Percentiles rank a stretch among this genome's conserved stretches.
phyloP scores from a whole-genome alignment of 2,797 vertebrate genomes.

The Acanthurus lineatus region DNA sequence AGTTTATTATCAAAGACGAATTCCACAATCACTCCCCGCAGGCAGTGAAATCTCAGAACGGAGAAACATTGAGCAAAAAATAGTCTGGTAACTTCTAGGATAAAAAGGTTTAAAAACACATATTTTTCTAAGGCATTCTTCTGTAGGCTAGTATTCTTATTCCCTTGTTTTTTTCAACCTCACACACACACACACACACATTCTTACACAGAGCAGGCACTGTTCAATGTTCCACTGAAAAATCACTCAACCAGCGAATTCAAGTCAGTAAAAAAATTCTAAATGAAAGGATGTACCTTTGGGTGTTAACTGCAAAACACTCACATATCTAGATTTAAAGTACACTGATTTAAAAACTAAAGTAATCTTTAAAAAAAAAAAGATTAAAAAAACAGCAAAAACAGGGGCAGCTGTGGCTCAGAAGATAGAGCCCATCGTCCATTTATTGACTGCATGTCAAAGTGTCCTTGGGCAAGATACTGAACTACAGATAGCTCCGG shows the following conservation, averaged over 20 bases:
- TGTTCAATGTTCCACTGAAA: conserved; percentile 9
- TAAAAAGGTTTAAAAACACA: conserved; percentile 50
- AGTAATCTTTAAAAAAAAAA: not conserved
- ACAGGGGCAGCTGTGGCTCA: too few relatives aligned
- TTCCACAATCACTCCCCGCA: conserved; percentile 59
- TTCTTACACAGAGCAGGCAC: conserved; percentile 1
- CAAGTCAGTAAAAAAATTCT: not conserved
- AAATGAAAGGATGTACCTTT: not conserved
- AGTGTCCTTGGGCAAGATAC: too few relatives aligned
- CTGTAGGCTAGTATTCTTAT: conserved; percentile 27
- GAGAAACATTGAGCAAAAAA: conserved; percentile 36
- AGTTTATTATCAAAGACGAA: conserved; percentile 73
- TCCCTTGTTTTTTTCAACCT: not conserved
- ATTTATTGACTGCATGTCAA: too few relatives aligned
- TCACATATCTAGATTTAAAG: not conserved
- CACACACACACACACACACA: not conserved
- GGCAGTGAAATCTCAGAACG: conserved; percentile 33
- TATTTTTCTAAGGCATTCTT: conserved; percentile 36
- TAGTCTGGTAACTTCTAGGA: conserved; percentile 28
- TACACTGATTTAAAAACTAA: not conserved
- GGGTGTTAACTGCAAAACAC: too few relatives aligned
- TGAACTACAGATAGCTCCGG: too few relatives aligned
- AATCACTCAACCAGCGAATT: not conserved
- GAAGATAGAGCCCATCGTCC: too few relatives aligned
- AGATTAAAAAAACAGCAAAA: too few relatives aligned